Evolutionary conservation across 2,888 invertebrate species (phyloP).

Genomic region (Leptopilina drosophilae): DNA sequence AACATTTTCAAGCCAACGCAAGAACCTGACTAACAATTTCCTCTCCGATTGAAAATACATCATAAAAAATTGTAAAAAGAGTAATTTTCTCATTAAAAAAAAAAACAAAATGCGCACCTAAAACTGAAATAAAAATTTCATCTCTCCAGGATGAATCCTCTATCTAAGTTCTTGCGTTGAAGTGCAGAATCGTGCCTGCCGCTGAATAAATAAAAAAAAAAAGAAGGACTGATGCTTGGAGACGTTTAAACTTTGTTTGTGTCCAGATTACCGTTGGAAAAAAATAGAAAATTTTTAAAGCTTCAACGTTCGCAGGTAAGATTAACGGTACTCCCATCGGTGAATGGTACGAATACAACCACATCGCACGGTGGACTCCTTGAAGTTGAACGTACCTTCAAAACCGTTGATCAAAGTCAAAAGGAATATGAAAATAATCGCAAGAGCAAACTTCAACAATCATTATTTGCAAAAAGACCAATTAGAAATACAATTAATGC

Average conservation of each 20-base stretch:
- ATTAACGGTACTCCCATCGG: conserved; percentile 85
- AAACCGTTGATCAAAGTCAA: conserved; percentile 83
- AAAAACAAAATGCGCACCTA: conserved; percentile 1
- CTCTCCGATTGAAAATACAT: conserved; percentile 16
- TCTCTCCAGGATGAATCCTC: conserved; percentile 41
- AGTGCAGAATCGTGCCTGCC: conserved; percentile 40
- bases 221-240: conserved; percentile 29
- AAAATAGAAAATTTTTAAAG: conserved; percentile 58
- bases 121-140: conserved; percentile 38
- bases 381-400: conserved; percentile 86
- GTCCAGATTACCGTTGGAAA: conserved; percentile 41
- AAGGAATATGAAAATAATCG: conserved; percentile 74
- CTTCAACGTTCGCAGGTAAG: conserved; percentile 76
- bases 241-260: conserved; percentile 40
- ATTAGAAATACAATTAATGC: conserved; percentile 68
- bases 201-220: background rate
- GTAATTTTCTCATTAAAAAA: no score
- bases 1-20: conserved; percentile 37
- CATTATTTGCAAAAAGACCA: conserved; percentile 62
- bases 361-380: conserved; percentile 86
- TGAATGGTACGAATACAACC: conserved; percentile 80
- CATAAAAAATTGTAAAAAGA: background rate
- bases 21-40: conserved; percentile 35
- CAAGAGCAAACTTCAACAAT: conserved; percentile 52
- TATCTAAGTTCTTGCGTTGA: conserved; percentile 42